Evolutionary conservation across 2,797 vertebrate species (phyloP).

Genomic region (Pantherophis vulpinus): DNA sequence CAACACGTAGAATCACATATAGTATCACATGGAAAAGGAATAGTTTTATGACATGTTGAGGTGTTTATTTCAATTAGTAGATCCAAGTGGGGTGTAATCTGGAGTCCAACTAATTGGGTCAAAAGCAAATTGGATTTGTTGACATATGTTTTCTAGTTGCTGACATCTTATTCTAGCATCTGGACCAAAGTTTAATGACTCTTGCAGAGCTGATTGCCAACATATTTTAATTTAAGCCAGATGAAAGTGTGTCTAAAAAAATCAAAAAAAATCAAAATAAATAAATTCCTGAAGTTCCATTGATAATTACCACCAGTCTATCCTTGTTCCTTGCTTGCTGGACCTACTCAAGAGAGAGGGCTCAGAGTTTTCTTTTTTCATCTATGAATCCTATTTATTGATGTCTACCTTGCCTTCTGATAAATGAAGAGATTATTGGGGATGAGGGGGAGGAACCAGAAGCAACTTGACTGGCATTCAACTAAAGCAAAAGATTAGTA

Average conservation of each 20-base stretch:
- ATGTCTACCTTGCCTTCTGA: neutral
- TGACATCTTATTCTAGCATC: neutral
- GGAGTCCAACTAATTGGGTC: neutral
- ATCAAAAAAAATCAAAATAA: neutral
- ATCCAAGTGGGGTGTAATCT: neutral
- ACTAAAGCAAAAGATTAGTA: neutral
- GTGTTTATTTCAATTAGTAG: neutral
- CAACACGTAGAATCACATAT: neutral
- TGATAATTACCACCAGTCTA: neutral
- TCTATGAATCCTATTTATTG: neutral
- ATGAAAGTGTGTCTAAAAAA: neutral
- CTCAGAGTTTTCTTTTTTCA: neutral
- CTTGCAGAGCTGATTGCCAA: neutral
- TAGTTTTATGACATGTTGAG: neutral
- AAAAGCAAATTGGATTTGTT: neutral
- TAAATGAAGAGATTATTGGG: neutral
- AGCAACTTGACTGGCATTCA: neutral
- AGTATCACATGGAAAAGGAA: neutral
- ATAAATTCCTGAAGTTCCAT: neutral
- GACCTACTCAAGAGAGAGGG: neutral
- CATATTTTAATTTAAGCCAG: neutral
- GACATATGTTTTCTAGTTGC: neutral
- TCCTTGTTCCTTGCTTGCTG: neutral
- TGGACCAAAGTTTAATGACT: neutral
- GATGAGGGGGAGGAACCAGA: accelerated